A percentile compares a stretch with the other conserved stretches of the same genome.
Conservation (phyloP, 2,888 invertebrate genomes). For the Resseliella maxima region DNA sequence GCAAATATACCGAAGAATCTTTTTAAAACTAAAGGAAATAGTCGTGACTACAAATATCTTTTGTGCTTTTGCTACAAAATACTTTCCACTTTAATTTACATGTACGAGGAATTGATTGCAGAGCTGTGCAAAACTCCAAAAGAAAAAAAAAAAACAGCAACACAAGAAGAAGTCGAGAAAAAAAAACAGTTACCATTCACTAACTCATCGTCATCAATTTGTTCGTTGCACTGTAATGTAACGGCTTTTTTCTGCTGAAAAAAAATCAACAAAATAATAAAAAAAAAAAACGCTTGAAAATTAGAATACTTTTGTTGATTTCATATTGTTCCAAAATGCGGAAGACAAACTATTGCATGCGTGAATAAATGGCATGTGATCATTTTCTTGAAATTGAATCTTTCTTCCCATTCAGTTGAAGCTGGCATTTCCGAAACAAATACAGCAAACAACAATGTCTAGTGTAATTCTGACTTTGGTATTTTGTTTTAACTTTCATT, state of each 20-base stretch:
- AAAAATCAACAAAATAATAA: background rate
- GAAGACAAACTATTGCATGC: conserved; percentile 17
- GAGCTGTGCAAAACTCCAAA: background rate
- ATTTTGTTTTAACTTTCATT: background rate
- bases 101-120: conserved; percentile 11
- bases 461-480: background rate
- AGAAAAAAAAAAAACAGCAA: too few relatives aligned
- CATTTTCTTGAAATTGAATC: background rate
- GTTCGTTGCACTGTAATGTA: background rate
- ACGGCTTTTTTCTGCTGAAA: background rate
- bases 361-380: conserved; percentile 21
- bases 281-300: background rate
- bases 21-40: background rate
- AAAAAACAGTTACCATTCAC: conserved; percentile 1
- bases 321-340: background rate
- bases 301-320: conserved; percentile 5
- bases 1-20: conserved; percentile 8
- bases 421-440: background rate
- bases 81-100: conserved; percentile 29
- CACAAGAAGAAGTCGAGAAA: too few relatives aligned
- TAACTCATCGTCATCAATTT: background rate
- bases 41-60: conserved; percentile 29
- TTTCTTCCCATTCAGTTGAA: background rate
- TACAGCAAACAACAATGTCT: background rate
- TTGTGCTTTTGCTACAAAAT: conserved; percentile 7